These are phyloP conservation scores for Anagrus nilaparvatae DNA, from an alignment of 1,140 invertebrate genomes.

Conservation along the genomic window DNA sequence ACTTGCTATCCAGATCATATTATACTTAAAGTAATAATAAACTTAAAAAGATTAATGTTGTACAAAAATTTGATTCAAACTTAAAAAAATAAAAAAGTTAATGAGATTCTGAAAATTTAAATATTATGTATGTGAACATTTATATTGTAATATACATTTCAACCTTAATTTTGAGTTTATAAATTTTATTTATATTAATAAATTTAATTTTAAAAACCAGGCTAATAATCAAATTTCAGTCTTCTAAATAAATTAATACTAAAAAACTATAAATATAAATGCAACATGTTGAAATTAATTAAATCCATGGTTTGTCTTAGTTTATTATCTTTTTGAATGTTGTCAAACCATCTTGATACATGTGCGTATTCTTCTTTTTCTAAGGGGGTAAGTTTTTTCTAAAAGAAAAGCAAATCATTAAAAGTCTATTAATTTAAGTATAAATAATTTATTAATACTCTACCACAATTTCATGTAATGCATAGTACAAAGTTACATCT, in stretches of 20 bases:
- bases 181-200: too few relatives aligned
- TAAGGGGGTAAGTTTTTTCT: constrained; percentile 41
- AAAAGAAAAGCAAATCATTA: constrained; percentile 17
- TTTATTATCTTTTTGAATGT: constrained; percentile 50
- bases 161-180: too few relatives aligned
- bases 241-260: constrained; percentile 6
- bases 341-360: constrained; percentile 56
- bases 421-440: constrained; percentile 12
- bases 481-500: constrained; percentile 49
- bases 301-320: constrained; percentile 45
- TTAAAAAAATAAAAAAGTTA: too few relatives aligned
- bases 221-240: too few relatives aligned
- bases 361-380: constrained; percentile 53
- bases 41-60: too few relatives aligned
- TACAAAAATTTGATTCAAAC: too few relatives aligned
- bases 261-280: constrained; percentile 32
- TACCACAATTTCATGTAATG: constrained; percentile 46
- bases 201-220: too few relatives aligned
- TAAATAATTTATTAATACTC: constrained; percentile 12
- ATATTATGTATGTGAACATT: too few relatives aligned
- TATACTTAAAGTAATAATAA: too few relatives aligned
- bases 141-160: too few relatives aligned
- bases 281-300: constrained; percentile 44
- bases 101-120: too few relatives aligned
- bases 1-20: too few relatives aligned